A percentile compares a stretch with the other conserved stretches of the same genome.
Evolutionary conservation across 2,888 invertebrate genomes (phyloP).

Genomic region (Synergus umbraculus): DNA sequence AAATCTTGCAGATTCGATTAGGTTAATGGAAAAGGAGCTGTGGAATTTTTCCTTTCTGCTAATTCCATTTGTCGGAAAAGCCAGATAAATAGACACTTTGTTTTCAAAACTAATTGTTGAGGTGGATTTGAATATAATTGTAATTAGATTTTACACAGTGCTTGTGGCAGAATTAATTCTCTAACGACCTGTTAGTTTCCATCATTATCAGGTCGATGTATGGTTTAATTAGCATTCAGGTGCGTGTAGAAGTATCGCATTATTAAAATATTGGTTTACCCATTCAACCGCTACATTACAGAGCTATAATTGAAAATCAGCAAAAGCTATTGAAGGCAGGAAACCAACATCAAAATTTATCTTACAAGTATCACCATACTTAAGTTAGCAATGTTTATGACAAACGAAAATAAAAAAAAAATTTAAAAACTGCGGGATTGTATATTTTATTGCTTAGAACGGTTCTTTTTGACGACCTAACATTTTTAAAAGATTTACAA

Average conservation of each 20-base stretch:
- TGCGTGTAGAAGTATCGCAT: neutral
- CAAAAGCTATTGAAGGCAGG: neutral
- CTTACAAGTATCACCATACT: neutral
- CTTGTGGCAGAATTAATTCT: constrained; percentile 10
- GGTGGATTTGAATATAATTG: neutral
- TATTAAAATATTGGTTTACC: constrained; percentile 17
- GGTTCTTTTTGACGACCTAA: too few species aligned
- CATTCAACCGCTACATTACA: neutral
- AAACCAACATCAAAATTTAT: neutral
- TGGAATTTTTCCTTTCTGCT: too few species aligned
- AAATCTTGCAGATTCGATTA: too few species aligned
- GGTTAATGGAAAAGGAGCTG: too few species aligned
- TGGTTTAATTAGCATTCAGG: neutral
- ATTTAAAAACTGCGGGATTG: too few species aligned
- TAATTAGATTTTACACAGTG: neutral
- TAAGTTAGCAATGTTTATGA: too few species aligned
- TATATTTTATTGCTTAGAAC: too few species aligned
- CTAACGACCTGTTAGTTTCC: neutral
- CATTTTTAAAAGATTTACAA: too few species aligned
- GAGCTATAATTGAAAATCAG: neutral
- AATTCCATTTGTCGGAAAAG: too few species aligned
- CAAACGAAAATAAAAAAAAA: too few species aligned
- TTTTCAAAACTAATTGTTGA: neutral
- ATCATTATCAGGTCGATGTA: constrained; percentile 19
- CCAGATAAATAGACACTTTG: neutral